Base-by-base conservation (phyloP, 2,797 vertebrate species). In the Coendou prehensilis region DNA sequence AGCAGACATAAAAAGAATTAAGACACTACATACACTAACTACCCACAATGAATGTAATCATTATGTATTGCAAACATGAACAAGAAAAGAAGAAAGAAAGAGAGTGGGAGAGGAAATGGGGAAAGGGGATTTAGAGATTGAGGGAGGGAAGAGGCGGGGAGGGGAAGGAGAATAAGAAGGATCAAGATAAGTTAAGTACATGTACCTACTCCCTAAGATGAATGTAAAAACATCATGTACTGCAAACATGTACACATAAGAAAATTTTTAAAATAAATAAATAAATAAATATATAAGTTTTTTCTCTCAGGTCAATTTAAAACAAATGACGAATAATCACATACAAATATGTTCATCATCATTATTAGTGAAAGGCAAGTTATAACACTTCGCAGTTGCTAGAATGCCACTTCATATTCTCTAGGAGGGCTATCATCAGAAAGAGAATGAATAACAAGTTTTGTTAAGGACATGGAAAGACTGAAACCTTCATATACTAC, bases 301-400 rank as follows among this genome's bases (percentile, higher is more conserved):
- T 71, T 71, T 71, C n/a, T 71, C n/a, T 71, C n/a, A 9, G n/a
- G 8, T 18, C n/a, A 76, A 28, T 50, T 76, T 22, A 41, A 41
- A 41, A 41, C 37, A 41, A 41, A 75, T 47, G 71, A 10, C 10
- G 10, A 45, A 47, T 75, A 47, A 47, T 11, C 45, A 86, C 59
- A 75, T 92, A 57, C 82, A 87, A 90, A 84, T 41, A 71, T 79
- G 3, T 30, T 87, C 54, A 18, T 9, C 52, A 84, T 64, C 33
- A 63, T 64, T 86, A 56, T 63, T 82, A 89, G 7, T 61, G 22
- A 78, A 92, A 76, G 84, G 11, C 20, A 81, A 94, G 76, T 63
- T 8, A 86, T 50, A 45, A 17, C 79, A 80, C 52, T 63, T 81
- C 28, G 18, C 23, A 50, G 2, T 2, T 2, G 50, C 13, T 89